Evolutionary conservation across 2,888 invertebrate species (phyloP).

Genomic region (Andrena camellia): DNA sequence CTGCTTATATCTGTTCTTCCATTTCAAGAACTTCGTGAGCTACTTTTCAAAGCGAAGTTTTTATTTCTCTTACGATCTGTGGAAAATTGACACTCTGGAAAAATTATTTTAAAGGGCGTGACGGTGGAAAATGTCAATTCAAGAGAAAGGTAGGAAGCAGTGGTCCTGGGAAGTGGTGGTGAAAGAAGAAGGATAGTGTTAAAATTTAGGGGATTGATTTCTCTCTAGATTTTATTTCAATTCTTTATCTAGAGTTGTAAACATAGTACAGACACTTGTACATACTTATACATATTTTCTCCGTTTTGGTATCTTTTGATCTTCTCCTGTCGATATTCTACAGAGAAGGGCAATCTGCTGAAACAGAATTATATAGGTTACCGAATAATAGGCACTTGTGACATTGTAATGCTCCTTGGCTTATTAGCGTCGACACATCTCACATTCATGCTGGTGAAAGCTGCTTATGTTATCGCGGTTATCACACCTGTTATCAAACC

Average conservation of each 20-base stretch:
- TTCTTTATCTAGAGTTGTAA: too few relatives aligned
- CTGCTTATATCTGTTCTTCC: neutral
- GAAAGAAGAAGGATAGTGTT: too few relatives aligned
- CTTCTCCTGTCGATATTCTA: neutral
- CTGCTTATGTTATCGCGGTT: slow-evolving; percentile 23
- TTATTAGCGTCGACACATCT: slow-evolving; percentile 33
- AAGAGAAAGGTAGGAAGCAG: too few relatives aligned
- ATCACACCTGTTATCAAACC: neutral
- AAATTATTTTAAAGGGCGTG: too few relatives aligned
- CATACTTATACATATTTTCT: neutral
- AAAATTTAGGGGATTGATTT: too few relatives aligned
- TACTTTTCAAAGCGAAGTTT: neutral
- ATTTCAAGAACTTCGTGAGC: neutral
- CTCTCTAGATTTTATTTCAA: too few relatives aligned
- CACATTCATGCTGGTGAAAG: slow-evolving; percentile 15
- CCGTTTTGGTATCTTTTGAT: neutral
- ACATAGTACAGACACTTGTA: too few relatives aligned
- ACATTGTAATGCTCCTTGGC: slow-evolving; percentile 41
- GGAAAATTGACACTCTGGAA: too few relatives aligned
- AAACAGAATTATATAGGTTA: neutral
- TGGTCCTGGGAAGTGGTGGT: too few relatives aligned
- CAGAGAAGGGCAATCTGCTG: neutral
- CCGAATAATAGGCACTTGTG: neutral
- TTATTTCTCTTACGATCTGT: too few relatives aligned
- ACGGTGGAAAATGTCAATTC: too few relatives aligned